A percentile compares a stretch with the other conserved stretches of the same genome.
Conservation (phyloP, 2,797 vertebrate species). For the Valencia hispanica region DNA sequence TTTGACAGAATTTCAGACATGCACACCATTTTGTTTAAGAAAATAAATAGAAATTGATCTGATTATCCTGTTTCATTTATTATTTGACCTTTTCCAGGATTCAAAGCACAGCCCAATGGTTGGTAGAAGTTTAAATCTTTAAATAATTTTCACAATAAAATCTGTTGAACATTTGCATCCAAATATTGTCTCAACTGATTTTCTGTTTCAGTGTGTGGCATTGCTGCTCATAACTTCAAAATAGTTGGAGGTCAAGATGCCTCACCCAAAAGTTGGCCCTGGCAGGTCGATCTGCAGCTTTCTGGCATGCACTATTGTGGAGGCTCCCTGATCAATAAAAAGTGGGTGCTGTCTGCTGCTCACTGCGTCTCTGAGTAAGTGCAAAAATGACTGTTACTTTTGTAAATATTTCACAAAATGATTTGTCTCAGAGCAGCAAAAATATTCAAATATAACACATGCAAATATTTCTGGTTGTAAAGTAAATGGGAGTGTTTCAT, state of each 20-base stretch:
- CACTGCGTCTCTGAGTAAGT: constrained; percentile 51
- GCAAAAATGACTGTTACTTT: background rate
- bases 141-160: background rate
- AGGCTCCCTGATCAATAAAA: constrained; percentile 68
- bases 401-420: too few relatives aligned
- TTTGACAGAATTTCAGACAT: too few relatives aligned
- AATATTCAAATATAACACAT: constrained; percentile 1
- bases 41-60: background rate
- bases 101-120: constrained; percentile 62
- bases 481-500: background rate
- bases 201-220: constrained; percentile 54
- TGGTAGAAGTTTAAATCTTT: background rate
- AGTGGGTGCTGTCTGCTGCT: constrained; percentile 73
- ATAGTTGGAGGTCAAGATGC: constrained; percentile 67
- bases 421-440: too few relatives aligned
- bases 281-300: constrained; percentile 61
- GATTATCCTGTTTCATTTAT: background rate
- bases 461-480: background rate
- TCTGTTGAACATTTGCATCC: background rate
- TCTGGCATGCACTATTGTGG: constrained; percentile 50
- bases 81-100: constrained; percentile 45
- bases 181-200: background rate
- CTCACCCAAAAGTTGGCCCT: constrained; percentile 62
- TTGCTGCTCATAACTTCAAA: constrained; percentile 13
- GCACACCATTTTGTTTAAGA: background rate